Conservation (phyloP, 2,797 vertebrate genomes). For the Chiloscyllium punctatum region DNA sequence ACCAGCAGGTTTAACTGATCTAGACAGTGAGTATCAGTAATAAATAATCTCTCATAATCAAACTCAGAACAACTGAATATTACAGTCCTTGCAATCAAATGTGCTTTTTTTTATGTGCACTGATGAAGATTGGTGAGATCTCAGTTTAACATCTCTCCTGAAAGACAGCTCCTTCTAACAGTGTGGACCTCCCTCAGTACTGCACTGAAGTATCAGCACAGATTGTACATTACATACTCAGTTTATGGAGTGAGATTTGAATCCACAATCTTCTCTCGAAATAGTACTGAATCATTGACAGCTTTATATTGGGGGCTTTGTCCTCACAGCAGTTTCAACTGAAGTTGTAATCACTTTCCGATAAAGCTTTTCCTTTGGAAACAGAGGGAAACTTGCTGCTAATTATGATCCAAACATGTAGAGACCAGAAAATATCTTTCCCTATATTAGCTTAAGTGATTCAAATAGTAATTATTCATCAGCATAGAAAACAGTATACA, state of each 20-base stretch:
- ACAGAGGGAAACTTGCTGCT: neutral
- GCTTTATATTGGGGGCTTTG: neutral
- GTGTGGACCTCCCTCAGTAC: neutral
- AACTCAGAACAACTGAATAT: too few relatives aligned
- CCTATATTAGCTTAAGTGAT: neutral
- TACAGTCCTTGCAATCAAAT: neutral
- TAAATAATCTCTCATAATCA: too few relatives aligned
- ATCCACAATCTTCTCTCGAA: neutral
- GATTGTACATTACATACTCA: neutral
- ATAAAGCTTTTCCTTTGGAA: neutral
- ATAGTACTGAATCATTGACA: neutral
- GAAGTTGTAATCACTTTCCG: neutral
- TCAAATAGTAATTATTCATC: slow-evolving; percentile 12
- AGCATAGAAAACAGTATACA: neutral
- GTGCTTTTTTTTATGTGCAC: neutral
- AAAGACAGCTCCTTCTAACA: neutral
- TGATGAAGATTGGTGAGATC: too few relatives aligned
- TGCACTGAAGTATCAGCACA: neutral
- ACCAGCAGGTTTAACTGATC: too few relatives aligned
- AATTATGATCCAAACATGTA: neutral
- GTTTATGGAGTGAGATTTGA: neutral
- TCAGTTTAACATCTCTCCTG: neutral
- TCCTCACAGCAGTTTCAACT: neutral
- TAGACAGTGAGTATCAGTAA: too few relatives aligned
- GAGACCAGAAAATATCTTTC: neutral